Evolutionary conservation across 2,113 vertebrate species (phyloP).

Genomic region (Misgurnus mizolepis): DNA sequence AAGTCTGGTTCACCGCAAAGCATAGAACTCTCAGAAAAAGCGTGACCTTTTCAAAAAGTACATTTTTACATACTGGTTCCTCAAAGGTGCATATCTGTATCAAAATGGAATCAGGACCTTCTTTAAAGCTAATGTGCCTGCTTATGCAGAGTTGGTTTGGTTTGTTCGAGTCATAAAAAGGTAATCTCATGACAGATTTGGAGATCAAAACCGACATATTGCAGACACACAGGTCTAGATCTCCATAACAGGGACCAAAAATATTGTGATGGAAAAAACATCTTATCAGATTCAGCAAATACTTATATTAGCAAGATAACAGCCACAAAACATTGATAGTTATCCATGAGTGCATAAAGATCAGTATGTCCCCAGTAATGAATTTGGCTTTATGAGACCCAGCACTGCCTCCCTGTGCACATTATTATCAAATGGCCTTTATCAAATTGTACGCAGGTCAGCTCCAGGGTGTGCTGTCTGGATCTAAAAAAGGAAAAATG

Average conservation of each 20-base stretch:
- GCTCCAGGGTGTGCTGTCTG: constrained; percentile 31
- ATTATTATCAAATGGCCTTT: constrained; percentile 24
- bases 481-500: constrained; percentile 18
- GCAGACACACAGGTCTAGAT: neutral
- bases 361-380: neutral
- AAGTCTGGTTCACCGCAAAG: neutral
- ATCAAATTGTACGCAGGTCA: constrained; percentile 9
- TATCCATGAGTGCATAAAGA: neutral
- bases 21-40: too few species aligned
- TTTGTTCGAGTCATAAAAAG: neutral
- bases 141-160: neutral
- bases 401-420: neutral
- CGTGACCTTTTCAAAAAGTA: too few species aligned
- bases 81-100: too few species aligned
- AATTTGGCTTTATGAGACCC: constrained; percentile 13
- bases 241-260: neutral
- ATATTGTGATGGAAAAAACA: neutral
- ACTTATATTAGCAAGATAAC: neutral
- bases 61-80: too few species aligned
- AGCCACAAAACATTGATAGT: neutral
- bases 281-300: neutral
- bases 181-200: neutral
- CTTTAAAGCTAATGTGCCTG: neutral
- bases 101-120: too few species aligned
- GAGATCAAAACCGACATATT: neutral